Evolutionary conservation across 1,140 invertebrate species (phyloP).

Genomic region (Pseudomyrmex dendroicus): DNA sequence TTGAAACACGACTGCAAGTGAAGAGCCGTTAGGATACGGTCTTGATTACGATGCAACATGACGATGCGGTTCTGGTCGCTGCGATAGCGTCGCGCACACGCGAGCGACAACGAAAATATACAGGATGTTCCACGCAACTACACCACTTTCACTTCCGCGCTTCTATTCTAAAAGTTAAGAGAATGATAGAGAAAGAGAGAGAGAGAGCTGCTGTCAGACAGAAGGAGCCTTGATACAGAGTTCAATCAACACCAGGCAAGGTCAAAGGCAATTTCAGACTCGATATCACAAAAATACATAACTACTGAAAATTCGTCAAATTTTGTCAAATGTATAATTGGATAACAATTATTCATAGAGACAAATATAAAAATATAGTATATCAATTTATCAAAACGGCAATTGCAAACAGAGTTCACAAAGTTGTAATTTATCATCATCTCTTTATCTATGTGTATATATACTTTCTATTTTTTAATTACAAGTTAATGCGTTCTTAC

Average conservation of each 20-base stretch:
- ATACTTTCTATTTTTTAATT: neutral
- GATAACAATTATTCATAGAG: neutral
- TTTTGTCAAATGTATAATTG: neutral
- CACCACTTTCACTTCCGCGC: neutral
- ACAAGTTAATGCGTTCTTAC: neutral
- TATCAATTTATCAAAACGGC: neutral
- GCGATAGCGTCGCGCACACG: slow-evolving; percentile 16
- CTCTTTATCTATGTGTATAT: neutral
- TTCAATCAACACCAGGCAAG: too few species aligned
- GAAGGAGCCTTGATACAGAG: too few species aligned
- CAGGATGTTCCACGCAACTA: slow-evolving; percentile 20
- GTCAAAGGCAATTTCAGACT: neutral
- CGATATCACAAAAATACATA: too few species aligned
- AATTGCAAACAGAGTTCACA: neutral
- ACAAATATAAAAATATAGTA: neutral
- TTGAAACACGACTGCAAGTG: slow-evolving; percentile 12
- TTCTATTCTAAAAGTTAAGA: slow-evolving; percentile 1
- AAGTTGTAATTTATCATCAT: neutral
- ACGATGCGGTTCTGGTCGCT: slow-evolving; percentile 22
- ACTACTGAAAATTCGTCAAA: neutral
- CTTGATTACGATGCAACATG: slow-evolving; percentile 17
- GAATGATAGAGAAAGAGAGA: too few species aligned
- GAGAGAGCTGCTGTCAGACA: too few species aligned
- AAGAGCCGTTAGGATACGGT: slow-evolving; percentile 9
- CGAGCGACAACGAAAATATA: slow-evolving; percentile 7